Conservation (phyloP, 2,113 vertebrate species). For the mouse (Mus musculus) region GRCm39 chr6:54946001-54946500, state of each 20-base stretch:
- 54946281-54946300: neutral
- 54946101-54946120: neutral
- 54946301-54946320: too few relatives aligned
- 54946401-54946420: neutral
- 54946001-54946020: too few relatives aligned
- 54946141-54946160: neutral
- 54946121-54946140: neutral
- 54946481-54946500: neutral
- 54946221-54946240: neutral
- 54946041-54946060: constrained; percentile 19
- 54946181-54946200: neutral
- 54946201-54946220: neutral
- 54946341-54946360: too few relatives aligned
- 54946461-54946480: neutral
- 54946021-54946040: neutral
- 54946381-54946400: too few relatives aligned
- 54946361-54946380: too few relatives aligned
- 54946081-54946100: neutral
- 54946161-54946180: neutral
- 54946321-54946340: too few relatives aligned
- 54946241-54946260: neutral
- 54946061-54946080: neutral
- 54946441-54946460: neutral
- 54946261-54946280: neutral
- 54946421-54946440: neutral